phyloP scores from a whole-genome alignment of 1,140 invertebrate genomes.

The Drosophila takahashii region DNA sequence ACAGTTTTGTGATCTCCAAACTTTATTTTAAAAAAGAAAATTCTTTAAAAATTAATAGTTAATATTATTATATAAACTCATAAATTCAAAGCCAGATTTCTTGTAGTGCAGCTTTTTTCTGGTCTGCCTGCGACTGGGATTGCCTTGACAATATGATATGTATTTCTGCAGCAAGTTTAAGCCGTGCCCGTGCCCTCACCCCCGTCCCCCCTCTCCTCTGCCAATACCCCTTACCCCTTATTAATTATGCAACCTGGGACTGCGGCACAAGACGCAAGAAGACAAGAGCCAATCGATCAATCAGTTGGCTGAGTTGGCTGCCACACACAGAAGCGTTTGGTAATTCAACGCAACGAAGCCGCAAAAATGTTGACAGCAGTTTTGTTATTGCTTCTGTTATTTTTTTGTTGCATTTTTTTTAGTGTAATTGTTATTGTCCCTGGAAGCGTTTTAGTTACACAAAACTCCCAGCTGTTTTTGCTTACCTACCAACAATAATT shows the following conservation, averaged over 20 bases:
- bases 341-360: slow-evolving; percentile 70
- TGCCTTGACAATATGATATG: slow-evolving; percentile 67
- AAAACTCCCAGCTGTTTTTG: slow-evolving; percentile 50
- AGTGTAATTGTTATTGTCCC: slow-evolving; percentile 31
- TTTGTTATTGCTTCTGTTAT: slow-evolving; percentile 29
- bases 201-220: not conserved
- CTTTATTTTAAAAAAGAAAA: no score
- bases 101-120: slow-evolving; percentile 18
- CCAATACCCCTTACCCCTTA: slow-evolving; percentile 47
- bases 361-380: slow-evolving; percentile 64
- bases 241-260: slow-evolving; percentile 73
- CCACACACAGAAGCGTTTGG: slow-evolving; percentile 63
- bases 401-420: not conserved
- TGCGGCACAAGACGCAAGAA: slow-evolving; percentile 42
- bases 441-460: slow-evolving; percentile 49
- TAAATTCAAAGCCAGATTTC: not conserved
- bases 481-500: slow-evolving; percentile 18
- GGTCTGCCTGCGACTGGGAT: slow-evolving; percentile 15
- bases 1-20: no score
- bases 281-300: slow-evolving; percentile 68
- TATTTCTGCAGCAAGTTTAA: slow-evolving; percentile 57
- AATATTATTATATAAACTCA: no score
- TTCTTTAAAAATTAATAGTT: no score
- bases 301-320: slow-evolving; percentile 46
- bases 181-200: slow-evolving; percentile 19